phyloP scores from a whole-genome alignment of 2,888 invertebrate species.

The Trichogramma evanescens region DNA sequence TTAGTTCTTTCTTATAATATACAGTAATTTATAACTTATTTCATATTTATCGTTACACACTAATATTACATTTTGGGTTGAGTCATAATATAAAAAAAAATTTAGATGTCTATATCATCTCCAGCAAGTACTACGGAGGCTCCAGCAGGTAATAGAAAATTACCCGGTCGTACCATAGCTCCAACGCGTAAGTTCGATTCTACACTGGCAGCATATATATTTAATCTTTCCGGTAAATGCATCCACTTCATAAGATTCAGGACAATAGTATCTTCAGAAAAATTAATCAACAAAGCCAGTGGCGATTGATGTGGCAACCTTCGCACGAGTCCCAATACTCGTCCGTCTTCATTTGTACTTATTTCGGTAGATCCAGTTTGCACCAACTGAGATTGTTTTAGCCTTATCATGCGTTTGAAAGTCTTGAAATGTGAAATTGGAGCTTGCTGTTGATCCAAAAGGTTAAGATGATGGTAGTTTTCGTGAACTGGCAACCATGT shows the following conservation, averaged over 20 bases:
- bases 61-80: no score
- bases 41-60: no score
- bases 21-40: no score
- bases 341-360: conserved; percentile 24
- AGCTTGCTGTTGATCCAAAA: conserved; percentile 51
- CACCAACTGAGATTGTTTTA: conserved; percentile 52
- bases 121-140: conserved; percentile 28
- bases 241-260: conserved; percentile 30
- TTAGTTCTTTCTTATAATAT: no score
- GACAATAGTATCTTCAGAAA: conserved; percentile 16
- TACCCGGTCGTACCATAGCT: conserved; percentile 15
- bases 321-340: conserved; percentile 25
- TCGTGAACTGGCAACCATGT: conserved; percentile 66
- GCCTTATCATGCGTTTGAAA: conserved; percentile 38
- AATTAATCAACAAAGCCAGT: conserved; percentile 32
- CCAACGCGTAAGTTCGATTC: conserved; percentile 23
- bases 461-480: conserved; percentile 56
- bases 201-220: conserved; percentile 28
- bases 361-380: conserved; percentile 45
- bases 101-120: not conserved
- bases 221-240: conserved; percentile 27
- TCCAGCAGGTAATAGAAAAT: conserved; percentile 28
- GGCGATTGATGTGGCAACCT: conserved; percentile 13
- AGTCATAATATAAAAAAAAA: no score
- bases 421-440: conserved; percentile 51